Percentiles rank a stretch among this genome's conserved stretches.
Conservation (phyloP, 2,888 invertebrate species). For the Fragum fragum region DNA sequence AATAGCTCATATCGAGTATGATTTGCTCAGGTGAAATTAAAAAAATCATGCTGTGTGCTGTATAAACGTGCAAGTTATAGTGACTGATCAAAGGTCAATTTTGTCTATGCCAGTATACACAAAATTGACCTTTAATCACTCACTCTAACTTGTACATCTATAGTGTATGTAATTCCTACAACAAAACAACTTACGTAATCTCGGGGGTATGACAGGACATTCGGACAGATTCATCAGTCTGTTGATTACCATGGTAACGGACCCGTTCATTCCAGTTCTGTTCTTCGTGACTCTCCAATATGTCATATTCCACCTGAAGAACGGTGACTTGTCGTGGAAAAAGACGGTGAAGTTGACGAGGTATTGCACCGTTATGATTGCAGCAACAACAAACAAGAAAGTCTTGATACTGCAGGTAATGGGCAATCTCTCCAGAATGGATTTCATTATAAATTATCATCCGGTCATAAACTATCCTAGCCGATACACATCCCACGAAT, state of each 20-base stretch:
- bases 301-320: background rate
- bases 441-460: constrained; percentile 1
- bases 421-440: constrained; percentile 14
- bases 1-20: no score
- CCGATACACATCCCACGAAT: no score
- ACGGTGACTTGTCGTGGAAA: background rate
- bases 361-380: constrained; percentile 45
- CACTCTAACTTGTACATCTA: no score
- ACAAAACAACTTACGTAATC: constrained; percentile 28
- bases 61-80: no score
- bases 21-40: no score
- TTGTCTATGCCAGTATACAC: no score
- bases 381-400: constrained; percentile 26
- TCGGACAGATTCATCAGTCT: background rate
- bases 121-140: no score
- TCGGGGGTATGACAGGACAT: constrained; percentile 30
- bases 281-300: constrained; percentile 3
- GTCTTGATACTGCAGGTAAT: constrained; percentile 26
- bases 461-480: no score
- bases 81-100: no score
- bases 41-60: no score
- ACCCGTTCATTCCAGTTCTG: background rate
- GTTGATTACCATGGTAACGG: background rate
- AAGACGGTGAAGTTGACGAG: constrained; percentile 46
- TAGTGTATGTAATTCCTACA: no score